Evolutionary conservation across 2,797 vertebrate species (phyloP).

Genomic region (Enteromius argenteus): DNA sequence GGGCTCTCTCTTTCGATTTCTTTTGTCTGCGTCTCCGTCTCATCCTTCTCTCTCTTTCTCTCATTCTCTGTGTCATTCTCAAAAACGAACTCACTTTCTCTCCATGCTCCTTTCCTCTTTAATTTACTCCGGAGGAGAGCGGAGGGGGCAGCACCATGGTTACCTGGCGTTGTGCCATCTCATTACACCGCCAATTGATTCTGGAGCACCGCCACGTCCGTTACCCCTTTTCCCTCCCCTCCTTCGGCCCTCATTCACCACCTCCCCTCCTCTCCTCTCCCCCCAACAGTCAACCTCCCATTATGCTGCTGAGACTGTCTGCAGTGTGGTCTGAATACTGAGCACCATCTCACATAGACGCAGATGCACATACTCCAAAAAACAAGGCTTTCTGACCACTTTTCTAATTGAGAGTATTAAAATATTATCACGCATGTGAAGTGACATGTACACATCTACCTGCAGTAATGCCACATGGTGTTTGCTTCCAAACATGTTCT

Average conservation of each 20-base stretch:
- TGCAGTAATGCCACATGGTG: not conserved
- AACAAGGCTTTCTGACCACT: slow-evolving; percentile 27
- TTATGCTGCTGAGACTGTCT: slow-evolving; percentile 80
- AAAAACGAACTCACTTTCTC: slow-evolving; percentile 57
- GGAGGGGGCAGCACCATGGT: slow-evolving; percentile 83
- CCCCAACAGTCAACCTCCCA: slow-evolving; percentile 71
- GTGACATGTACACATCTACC: slow-evolving; percentile 5
- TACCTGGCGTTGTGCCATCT: slow-evolving; percentile 87
- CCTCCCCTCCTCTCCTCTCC: slow-evolving; percentile 65
- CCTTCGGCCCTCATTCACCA: slow-evolving; percentile 60
- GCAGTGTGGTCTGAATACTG: slow-evolving; percentile 72
- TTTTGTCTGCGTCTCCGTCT: slow-evolving; percentile 56
- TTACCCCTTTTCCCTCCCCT: slow-evolving; percentile 67
- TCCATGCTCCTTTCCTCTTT: slow-evolving; percentile 74
- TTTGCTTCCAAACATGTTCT: slow-evolving; percentile 2
- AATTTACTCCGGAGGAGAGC: slow-evolving; percentile 82
- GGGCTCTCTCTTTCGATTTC: slow-evolving; percentile 58
- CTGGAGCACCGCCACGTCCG: slow-evolving; percentile 83
- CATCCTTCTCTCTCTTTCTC: slow-evolving; percentile 44
- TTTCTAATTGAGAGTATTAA: slow-evolving; percentile 37
- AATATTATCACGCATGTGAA: slow-evolving; percentile 24
- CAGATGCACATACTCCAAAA: slow-evolving; percentile 38
- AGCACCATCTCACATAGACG: slow-evolving; percentile 48
- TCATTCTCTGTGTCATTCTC: slow-evolving; percentile 49
- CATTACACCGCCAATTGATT: slow-evolving; percentile 90